These are phyloP conservation scores for Cephalopholis sonnerati DNA, from an alignment of 2,113 vertebrate genomes.

Conservation along the genomic window DNA sequence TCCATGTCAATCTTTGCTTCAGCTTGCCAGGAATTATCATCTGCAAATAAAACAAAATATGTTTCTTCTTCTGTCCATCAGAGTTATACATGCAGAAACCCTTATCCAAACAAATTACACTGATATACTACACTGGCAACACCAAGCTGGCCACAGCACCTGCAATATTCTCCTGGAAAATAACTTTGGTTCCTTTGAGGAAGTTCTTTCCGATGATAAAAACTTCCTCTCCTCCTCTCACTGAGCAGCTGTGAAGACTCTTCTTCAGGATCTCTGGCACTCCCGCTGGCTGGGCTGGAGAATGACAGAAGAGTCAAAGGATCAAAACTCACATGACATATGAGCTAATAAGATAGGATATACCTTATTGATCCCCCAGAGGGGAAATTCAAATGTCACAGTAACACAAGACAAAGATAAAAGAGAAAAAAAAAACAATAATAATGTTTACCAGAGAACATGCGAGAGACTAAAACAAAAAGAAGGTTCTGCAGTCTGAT, in stretches of 20 bases:
- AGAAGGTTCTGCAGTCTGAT: neutral
- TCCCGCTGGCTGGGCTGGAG: conserved; percentile 95
- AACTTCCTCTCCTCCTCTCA: conserved; percentile 96
- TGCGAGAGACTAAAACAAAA: neutral
- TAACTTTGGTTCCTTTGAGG: conserved; percentile 99
- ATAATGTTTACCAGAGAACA: conserved; percentile 4
- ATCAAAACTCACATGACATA: conserved; percentile 32
- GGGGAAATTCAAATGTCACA: too few species aligned
- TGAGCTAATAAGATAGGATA: too few species aligned
- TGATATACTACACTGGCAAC: conserved; percentile 17
- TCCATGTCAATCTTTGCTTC: conserved; percentile 99
- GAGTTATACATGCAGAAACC: conserved; percentile 6
- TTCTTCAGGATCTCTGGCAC: conserved; percentile 99
- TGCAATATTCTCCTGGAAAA: conserved; percentile 96
- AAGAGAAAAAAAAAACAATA: too few species aligned
- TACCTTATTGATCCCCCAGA: too few species aligned
- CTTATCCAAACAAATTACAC: neutral
- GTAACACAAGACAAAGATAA: too few species aligned
- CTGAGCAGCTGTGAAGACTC: conserved; percentile 94
- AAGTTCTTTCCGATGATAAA: conserved; percentile 99
- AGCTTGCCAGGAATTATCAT: conserved; percentile 96
- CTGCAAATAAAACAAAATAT: conserved; percentile 81
- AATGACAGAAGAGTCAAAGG: conserved; percentile 27
- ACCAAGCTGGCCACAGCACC: conserved; percentile 48
- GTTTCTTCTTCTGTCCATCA: neutral